A percentile compares a stretch with the other conserved stretches of the same genome.
Conservation (phyloP, 2,888 invertebrate species). For the Criorhina ranunculi region DNA sequence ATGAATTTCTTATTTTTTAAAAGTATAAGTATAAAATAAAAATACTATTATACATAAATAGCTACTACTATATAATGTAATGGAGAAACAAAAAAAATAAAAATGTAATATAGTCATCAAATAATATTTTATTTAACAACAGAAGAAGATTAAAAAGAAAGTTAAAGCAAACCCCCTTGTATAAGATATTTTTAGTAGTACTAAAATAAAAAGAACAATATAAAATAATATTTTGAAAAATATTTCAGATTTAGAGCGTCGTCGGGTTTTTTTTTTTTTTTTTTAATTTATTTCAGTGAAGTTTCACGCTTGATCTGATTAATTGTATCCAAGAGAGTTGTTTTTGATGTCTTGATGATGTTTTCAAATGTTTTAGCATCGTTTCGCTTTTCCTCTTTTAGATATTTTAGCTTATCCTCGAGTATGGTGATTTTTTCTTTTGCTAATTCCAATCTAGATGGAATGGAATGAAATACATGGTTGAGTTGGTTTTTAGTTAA, state of each 20-base stretch:
- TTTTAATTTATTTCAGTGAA: neutral
- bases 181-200: constrained; percentile 69
- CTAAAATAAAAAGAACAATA: constrained; percentile 64
- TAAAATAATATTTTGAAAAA: constrained; percentile 61
- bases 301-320: constrained; percentile 23
- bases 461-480: constrained; percentile 14
- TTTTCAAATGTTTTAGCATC: constrained; percentile 82
- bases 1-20: constrained; percentile 23
- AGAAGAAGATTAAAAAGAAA: constrained; percentile 58
- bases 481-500: neutral
- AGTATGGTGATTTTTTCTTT: constrained; percentile 82
- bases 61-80: constrained; percentile 22
- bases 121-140: constrained; percentile 67
- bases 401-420: constrained; percentile 81
- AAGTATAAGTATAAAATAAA: constrained; percentile 28
- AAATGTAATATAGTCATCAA: constrained; percentile 72
- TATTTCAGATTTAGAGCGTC: constrained; percentile 18
- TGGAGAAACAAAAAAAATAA: constrained; percentile 33
- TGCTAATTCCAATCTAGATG: constrained; percentile 81
- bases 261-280: constrained; percentile 13
- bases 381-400: constrained; percentile 81
- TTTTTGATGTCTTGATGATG: constrained; percentile 81
- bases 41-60: constrained; percentile 51
- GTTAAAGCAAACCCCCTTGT: constrained; percentile 28
- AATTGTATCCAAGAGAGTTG: constrained; percentile 81